Conservation (phyloP, 2,797 vertebrate species). For the Xiphophorus birchmanni region DNA sequence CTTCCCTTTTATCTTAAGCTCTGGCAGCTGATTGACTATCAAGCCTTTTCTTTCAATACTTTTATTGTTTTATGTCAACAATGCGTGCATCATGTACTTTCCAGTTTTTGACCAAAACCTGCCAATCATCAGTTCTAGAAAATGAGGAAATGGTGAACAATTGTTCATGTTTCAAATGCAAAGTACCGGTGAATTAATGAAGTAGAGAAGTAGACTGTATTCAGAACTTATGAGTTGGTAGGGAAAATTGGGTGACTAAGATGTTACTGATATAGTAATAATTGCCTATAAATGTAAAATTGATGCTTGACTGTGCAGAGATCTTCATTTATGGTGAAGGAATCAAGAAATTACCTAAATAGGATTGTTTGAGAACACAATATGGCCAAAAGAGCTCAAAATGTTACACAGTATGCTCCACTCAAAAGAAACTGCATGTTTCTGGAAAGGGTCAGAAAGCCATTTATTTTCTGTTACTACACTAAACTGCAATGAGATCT, state of each 20-base stretch:
- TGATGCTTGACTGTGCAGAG: neutral
- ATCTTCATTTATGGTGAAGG: neutral
- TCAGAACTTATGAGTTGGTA: neutral
- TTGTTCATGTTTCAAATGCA: slow-evolving; percentile 35
- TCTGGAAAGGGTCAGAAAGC: neutral
- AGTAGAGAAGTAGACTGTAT: slow-evolving; percentile 32
- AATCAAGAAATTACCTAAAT: neutral
- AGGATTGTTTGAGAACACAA: neutral
- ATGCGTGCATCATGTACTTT: neutral
- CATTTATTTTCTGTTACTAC: too few species aligned
- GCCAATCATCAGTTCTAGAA: slow-evolving; percentile 17
- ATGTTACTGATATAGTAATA: neutral
- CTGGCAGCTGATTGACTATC: neutral
- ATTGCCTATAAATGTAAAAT: neutral
- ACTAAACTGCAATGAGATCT: too few species aligned
- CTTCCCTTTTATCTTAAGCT: neutral
- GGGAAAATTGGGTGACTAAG: neutral
- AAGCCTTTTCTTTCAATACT: neutral
- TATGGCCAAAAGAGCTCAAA: neutral
- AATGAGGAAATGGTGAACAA: slow-evolving; percentile 41
- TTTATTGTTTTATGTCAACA: neutral
- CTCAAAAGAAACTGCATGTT: neutral
- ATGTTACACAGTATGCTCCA: neutral
- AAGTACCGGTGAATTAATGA: slow-evolving; percentile 39
- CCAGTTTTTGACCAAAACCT: slow-evolving; percentile 7